Conservation (phyloP, 1,140 invertebrate species). For the Zelostemma sp. region DNA sequence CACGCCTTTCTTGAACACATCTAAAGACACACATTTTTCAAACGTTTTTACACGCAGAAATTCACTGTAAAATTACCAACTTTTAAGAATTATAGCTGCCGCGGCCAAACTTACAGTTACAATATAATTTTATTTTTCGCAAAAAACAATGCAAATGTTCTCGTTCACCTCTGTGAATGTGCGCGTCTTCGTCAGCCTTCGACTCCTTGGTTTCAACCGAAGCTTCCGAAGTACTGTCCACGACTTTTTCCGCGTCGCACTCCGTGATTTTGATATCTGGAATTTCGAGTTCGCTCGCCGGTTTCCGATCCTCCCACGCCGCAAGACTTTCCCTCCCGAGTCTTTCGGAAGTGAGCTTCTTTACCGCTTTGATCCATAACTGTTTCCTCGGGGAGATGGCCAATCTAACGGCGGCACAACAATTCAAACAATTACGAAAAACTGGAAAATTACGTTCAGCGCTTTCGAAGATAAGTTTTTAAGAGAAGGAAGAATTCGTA, state of each 20-base stretch:
- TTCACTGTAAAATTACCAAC: too few species aligned
- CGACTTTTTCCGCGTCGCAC: conserved; percentile 45
- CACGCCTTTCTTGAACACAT: too few species aligned
- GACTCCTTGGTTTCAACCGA: conserved; percentile 18
- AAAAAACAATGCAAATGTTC: not conserved
- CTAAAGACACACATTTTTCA: conserved; percentile 38
- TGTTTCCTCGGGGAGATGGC: conserved; percentile 67
- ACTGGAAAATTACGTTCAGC: too few species aligned
- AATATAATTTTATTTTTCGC: too few species aligned
- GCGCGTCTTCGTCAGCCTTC: conserved; percentile 49
- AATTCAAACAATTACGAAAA: not conserved
- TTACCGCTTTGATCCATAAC: conserved; percentile 70
- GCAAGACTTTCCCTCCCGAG: conserved; percentile 66
- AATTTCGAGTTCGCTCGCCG: conserved; percentile 53
- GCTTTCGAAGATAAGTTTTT: not conserved
- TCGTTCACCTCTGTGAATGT: conserved; percentile 38
- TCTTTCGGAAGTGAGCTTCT: conserved; percentile 67
- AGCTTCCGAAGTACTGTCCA: conserved; percentile 30
- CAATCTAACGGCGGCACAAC: conserved; percentile 43
- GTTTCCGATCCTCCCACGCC: conserved; percentile 63
- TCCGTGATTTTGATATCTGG: conserved; percentile 41
- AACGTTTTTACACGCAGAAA: not conserved
- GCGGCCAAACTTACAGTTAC: too few species aligned
- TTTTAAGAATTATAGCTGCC: too few species aligned
- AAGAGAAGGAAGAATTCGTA: not conserved